A percentile compares a stretch with the other conserved stretches of the same genome.
phyloP scores from a whole-genome alignment of 2,888 invertebrate species.

The Ceramica pisi region DNA sequence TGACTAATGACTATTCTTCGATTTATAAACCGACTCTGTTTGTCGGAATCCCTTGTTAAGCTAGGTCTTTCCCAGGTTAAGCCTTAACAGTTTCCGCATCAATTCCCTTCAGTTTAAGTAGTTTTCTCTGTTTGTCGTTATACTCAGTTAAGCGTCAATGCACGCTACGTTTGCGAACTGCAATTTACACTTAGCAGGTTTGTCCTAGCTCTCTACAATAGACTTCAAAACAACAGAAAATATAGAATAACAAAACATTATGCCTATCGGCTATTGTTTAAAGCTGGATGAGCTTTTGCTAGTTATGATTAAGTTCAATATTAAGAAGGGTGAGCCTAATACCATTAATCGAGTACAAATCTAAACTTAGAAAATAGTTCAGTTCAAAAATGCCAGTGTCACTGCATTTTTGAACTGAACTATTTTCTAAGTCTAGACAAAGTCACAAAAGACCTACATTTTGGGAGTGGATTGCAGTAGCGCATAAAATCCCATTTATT shows the following conservation, averaged over 20 bases:
- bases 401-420: too few species aligned
- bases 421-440: too few species aligned
- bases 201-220: not conserved
- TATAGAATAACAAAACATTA: too few species aligned
- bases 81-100: not conserved
- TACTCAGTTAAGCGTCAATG: slow-evolving; percentile 6
- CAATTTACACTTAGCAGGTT: slow-evolving; percentile 8
- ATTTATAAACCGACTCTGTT: not conserved
- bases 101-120: slow-evolving; percentile 6
- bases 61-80: not conserved
- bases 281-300: too few species aligned
- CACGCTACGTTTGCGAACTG: not conserved
- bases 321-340: too few species aligned
- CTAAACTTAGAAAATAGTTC: too few species aligned
- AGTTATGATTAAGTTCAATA: too few species aligned
- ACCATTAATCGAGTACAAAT: too few species aligned
- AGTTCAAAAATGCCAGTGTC: too few species aligned
- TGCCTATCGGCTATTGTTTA: too few species aligned
- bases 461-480: not conserved
- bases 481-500: not conserved
- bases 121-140: slow-evolving; percentile 14
- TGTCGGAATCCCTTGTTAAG: not conserved
- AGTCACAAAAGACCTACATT: too few species aligned
- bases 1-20: not conserved
- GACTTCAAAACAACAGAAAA: too few species aligned